Evolutionary conservation across 2,888 invertebrate species (phyloP).

Genomic region (Odontomyia ornata): DNA sequence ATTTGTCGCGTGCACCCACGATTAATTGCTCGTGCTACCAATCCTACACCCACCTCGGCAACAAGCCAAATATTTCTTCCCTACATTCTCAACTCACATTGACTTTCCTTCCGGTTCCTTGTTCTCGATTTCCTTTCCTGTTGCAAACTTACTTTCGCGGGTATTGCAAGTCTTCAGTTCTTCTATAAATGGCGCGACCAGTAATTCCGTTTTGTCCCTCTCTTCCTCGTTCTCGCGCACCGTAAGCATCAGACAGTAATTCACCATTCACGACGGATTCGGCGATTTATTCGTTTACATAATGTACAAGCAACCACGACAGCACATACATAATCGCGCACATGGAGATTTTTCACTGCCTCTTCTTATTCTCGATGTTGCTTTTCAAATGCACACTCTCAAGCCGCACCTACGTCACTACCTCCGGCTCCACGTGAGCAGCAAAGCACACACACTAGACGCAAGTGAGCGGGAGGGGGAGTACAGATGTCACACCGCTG

Average conservation of each 20-base stretch:
- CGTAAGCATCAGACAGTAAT: not conserved
- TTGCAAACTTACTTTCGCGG: not conserved
- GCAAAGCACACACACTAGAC: no score
- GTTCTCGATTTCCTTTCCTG: not conserved
- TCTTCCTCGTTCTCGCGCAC: not conserved
- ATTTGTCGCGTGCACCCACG: not conserved
- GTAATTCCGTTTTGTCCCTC: not conserved
- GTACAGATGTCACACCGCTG: not conserved
- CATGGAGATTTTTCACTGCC: not conserved
- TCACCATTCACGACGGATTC: not conserved
- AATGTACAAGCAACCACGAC: slow-evolving; percentile 3
- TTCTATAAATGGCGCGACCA: slow-evolving; percentile 12
- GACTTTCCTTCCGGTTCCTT: not conserved
- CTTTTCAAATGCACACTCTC: not conserved
- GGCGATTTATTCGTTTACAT: slow-evolving; percentile 19
- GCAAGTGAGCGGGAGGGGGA: not conserved
- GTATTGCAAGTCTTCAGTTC: not conserved
- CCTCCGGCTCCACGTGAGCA: slow-evolving; percentile 5
- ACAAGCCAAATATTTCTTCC: not conserved
- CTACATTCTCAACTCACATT: slow-evolving; percentile 15
- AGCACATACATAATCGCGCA: slow-evolving; percentile 2
- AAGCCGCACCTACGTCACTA: slow-evolving; percentile 20
- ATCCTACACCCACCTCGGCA: not conserved
- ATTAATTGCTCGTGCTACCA: not conserved
- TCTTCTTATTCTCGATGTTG: not conserved